Evolutionary conservation across 2,113 vertebrate species (phyloP).

Genomic region (Bombycilla garrulus): DNA sequence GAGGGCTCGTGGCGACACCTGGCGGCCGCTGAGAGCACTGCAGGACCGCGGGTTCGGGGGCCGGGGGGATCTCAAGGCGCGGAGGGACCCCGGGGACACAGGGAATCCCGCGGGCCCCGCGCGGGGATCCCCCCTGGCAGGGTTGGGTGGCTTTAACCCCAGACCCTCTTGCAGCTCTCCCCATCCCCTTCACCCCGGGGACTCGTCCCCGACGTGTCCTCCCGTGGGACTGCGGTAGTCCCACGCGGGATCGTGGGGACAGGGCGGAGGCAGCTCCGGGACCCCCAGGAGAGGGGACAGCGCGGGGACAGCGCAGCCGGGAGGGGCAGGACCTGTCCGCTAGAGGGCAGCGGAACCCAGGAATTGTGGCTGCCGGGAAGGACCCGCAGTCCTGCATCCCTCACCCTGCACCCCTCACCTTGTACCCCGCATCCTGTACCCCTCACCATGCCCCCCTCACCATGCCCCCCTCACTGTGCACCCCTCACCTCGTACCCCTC

Average conservation of each 20-base stretch:
- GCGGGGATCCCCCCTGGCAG: no score
- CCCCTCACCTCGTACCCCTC: no score
- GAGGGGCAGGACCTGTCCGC: background rate
- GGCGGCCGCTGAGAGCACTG: background rate
- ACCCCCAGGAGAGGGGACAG: background rate
- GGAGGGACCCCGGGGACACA: background rate
- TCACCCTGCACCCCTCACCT: rapidly evolving
- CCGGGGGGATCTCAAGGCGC: background rate
- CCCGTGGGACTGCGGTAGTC: background rate
- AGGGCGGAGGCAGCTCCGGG: background rate
- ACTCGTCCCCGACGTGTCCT: background rate
- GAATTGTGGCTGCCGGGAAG: background rate
- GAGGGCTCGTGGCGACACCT: background rate
- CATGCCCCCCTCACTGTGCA: no score
- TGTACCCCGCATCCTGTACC: background rate
- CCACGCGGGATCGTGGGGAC: background rate
- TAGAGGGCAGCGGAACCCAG: background rate
- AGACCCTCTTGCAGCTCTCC: background rate
- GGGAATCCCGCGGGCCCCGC: background rate
- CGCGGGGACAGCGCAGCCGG: background rate
- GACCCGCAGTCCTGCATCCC: background rate
- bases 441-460: no score
- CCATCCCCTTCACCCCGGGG: background rate
- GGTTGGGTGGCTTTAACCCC: background rate
- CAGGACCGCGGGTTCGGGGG: background rate